Evolutionary conservation across 2,113 vertebrate genomes (phyloP).

Genomic region (Anolis carolinensis): DNA sequence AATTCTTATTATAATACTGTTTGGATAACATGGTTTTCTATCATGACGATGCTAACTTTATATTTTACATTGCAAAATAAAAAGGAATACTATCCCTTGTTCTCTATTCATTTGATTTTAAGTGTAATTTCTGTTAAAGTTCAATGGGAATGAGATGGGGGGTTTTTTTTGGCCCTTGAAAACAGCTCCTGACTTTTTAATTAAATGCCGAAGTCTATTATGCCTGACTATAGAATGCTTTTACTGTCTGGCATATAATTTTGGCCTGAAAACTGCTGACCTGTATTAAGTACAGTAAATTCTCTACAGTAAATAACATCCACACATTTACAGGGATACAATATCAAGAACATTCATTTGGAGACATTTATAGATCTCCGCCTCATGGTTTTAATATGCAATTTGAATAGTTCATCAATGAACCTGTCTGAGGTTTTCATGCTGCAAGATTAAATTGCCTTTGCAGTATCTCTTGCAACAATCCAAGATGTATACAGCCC

Average conservation of each 20-base stretch:
- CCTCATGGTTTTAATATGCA: conserved; percentile 60
- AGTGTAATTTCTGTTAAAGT: conserved; percentile 57
- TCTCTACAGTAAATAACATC: conserved; percentile 56
- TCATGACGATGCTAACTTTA: neutral
- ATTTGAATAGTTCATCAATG: conserved; percentile 41
- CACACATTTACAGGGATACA: conserved; percentile 32
- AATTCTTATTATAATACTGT: too few species aligned
- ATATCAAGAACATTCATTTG: conserved; percentile 42
- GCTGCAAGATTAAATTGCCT: conserved; percentile 51
- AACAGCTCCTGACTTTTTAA: conserved; percentile 63
- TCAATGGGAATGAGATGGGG: conserved; percentile 61
- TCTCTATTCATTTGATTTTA: conserved; percentile 50
- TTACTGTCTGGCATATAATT: conserved; percentile 67
- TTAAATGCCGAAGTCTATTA: conserved; percentile 66
- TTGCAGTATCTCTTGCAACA: conserved; percentile 39
- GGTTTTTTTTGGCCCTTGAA: conserved; percentile 61
- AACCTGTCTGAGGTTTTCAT: conserved; percentile 52
- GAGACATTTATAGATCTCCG: conserved; percentile 49
- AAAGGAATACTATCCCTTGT: neutral
- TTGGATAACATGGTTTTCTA: neutral
- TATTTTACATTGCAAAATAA: neutral
- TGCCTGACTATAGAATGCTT: conserved; percentile 56
- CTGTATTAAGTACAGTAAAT: conserved; percentile 50
- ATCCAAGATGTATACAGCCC: conserved; percentile 32
- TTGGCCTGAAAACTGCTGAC: conserved; percentile 22